phyloP scores from a whole-genome alignment of 2,888 invertebrate species.

The Ophion ellenae region DNA sequence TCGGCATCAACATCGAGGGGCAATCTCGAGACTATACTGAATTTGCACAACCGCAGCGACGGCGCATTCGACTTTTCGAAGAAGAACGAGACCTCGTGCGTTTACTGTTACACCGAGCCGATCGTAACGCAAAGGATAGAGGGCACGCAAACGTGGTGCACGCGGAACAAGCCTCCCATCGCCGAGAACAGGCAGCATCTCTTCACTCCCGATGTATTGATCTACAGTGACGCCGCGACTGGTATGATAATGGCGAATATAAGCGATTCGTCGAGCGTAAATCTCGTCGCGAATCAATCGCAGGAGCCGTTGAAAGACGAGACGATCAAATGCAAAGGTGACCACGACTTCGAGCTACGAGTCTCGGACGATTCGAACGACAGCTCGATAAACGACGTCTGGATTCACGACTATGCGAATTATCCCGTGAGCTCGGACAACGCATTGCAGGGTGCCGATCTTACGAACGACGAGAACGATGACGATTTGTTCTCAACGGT shows the following conservation, averaged over 20 bases:
- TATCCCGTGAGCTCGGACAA: constrained; percentile 58
- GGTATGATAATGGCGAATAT: constrained; percentile 74
- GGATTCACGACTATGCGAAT: constrained; percentile 70
- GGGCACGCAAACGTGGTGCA: constrained; percentile 62
- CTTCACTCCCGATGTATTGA: constrained; percentile 75
- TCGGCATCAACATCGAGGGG: constrained; percentile 61
- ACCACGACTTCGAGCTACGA: constrained; percentile 60
- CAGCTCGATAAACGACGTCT: constrained; percentile 72
- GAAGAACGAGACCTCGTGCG: constrained; percentile 77
- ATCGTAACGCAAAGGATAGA: constrained; percentile 71
- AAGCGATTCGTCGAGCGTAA: constrained; percentile 9
- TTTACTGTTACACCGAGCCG: constrained; percentile 79
- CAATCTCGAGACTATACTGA: constrained; percentile 75
- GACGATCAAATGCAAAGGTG: constrained; percentile 40
- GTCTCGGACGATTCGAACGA: constrained; percentile 65
- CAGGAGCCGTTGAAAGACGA: constrained; percentile 31
- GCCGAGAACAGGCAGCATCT: constrained; percentile 75
- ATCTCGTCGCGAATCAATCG: constrained; percentile 17
- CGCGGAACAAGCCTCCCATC: constrained; percentile 71
- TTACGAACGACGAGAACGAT: constrained; percentile 54
- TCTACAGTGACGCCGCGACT: constrained; percentile 75
- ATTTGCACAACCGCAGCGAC: constrained; percentile 65
- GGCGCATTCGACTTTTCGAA: constrained; percentile 73
- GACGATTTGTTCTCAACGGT: constrained; percentile 54
- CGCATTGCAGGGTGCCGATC: constrained; percentile 43